Base-by-base conservation (phyloP, 2,113 vertebrate genomes). In the Cryptotis parvus region DNA sequence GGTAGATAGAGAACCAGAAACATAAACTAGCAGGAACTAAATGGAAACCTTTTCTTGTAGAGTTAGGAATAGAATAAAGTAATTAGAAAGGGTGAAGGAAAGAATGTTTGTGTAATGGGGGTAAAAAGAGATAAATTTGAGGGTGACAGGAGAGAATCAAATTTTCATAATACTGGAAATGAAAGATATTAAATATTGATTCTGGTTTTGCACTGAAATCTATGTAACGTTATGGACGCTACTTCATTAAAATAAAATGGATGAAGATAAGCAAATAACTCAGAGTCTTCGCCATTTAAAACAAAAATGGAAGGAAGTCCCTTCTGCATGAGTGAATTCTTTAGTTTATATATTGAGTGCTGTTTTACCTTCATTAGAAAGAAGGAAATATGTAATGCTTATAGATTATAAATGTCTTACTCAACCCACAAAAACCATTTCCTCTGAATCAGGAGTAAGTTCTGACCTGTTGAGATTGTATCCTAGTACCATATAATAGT, bases 361-460 rank as follows among this genome's bases (percentile, higher is more conserved):
- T n/a, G n/a, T n/a, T n/a, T n/a, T n/a, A n/a, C n/a, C n/a, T n/a
- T n/a, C n/a, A n/a, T n/a, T n/a, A n/a, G n/a, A n/a, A n/a, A n/a
- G n/a, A n/a, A n/a, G n/a, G n/a, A n/a, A n/a, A 87, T n/a, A n/a
- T 84, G 35, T 39, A 31, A 37, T 80, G 68, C 22, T 49, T 74
- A 37, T 65, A 37, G 41, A 52, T 80, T 92, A 29, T 74, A 73
- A 82, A 77, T 52, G 52, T 83, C 7, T 39, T 78, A 80, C 69
- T 37, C 15, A 10, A 91, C 37, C 20, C 70, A 18, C 89, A 93
- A 49, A 89, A 92, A 72, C 26, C 20, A n/a, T 37, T n/a, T 89
- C 68, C 61, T 87, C n/a, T 74, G 77, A 81, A 55, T 20, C n/a
- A n/a, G 31, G n/a, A 83, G 61, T 70, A 72, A 94, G 69, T 83